phyloP scores from a whole-genome alignment of 2,113 vertebrate species.

The Illadopsis cleaveri region DNA sequence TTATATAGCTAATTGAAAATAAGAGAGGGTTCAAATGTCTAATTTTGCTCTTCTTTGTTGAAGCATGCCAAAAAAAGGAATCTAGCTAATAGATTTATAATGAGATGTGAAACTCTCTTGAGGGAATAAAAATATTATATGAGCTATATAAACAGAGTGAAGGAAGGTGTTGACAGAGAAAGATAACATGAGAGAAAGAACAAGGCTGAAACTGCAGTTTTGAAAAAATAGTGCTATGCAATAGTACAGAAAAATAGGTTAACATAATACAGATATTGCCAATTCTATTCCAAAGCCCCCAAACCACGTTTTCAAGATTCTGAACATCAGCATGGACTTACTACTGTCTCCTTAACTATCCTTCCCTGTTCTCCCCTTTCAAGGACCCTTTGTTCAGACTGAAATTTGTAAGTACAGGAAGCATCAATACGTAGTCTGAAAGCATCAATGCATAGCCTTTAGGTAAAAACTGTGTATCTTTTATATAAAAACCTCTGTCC shows the following conservation, averaged over 20 bases:
- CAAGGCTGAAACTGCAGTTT: not conserved
- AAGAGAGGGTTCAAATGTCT: not conserved
- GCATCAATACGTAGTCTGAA: not conserved
- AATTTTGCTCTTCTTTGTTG: not conserved
- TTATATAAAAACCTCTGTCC: not conserved
- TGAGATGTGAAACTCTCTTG: not conserved
- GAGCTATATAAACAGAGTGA: not conserved
- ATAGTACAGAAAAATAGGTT: not conserved
- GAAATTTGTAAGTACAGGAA: not conserved
- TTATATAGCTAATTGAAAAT: not conserved
- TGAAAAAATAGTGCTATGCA: not conserved
- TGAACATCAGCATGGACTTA: not conserved
- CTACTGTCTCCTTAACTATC: not conserved
- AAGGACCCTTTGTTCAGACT: not conserved
- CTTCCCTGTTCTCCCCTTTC: not conserved
- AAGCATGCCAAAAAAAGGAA: constrained; percentile 4
- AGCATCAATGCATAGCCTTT: not conserved
- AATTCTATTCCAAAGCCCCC: not conserved
- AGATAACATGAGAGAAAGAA: not conserved
- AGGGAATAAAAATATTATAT: constrained; percentile 22
- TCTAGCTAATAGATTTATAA: not conserved
- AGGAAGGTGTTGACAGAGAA: not conserved
- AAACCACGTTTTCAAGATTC: not conserved
- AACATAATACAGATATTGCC: not conserved
- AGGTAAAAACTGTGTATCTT: not conserved